Base-by-base conservation (phyloP, 2,797 vertebrate genomes). In the Diglossa cyanea region DNA sequence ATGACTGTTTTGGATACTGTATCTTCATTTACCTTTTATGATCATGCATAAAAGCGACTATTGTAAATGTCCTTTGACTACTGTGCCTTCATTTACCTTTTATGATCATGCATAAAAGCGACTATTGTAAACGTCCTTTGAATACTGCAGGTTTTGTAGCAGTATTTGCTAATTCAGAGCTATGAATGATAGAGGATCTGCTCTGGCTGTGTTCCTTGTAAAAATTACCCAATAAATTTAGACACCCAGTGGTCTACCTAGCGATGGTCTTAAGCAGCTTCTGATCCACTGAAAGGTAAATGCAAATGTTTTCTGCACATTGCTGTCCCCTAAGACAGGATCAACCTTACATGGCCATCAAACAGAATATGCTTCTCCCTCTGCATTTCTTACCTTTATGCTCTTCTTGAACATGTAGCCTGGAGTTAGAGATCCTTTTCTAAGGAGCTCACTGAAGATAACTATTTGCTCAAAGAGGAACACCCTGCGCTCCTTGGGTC, bases 391-490 rank as follows among this genome's bases (percentile, higher is more conserved):
- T 88, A 99, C 99, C 99, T 99, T 99, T 97, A 99, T 99, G 97
- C 98, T 99, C 95, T 98, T 99, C 97, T 99, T 99, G 97, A 99
- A 99, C 98, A 99, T 99, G 97, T 99, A 99, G 13, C 99, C 98
- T 0, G 99, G 99, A 0, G 98, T 99, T 88, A 99, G 98, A 30
- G 99, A 99, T 19, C 99, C 99, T 97, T 99, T 99, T 51, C 99
- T 98, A 57, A 99, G 99, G 79, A 99, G 98, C 72, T 99, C 99
- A 13, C 99, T 99, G 97, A 99, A 99, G 98, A 99, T 99, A 96
- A 99, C 99, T 6, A 99, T 99, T 96, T 99, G 99, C 97, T 99
- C 99, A 1, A 99, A 99, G 94, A 99, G 99, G 97, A 99, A 99
- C 81, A 99, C 99, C 5, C 99, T 97, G 4, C 99, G 98, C 68